Evolutionary conservation across 2,113 vertebrate species (phyloP).

Genomic region (Aspidoscelis tigris): DNA sequence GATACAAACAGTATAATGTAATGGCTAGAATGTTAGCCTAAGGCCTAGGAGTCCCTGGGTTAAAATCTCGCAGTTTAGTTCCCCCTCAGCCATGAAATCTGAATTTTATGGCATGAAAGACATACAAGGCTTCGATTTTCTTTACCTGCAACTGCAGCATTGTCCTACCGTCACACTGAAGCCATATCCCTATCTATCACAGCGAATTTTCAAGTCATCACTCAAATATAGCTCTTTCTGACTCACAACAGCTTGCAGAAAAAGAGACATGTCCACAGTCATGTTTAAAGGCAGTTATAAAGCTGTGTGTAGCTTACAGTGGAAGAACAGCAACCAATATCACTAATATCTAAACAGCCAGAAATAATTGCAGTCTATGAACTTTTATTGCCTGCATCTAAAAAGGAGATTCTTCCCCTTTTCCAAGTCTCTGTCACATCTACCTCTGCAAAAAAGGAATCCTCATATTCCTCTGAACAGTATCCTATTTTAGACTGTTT

Average conservation of each 20-base stretch:
- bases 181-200: no score
- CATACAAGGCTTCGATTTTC: no score
- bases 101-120: no score
- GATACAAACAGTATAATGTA: no score
- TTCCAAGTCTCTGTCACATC: not conserved
- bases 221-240: not conserved
- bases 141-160: no score
- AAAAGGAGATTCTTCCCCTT: not conserved
- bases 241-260: not conserved
- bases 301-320: not conserved
- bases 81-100: no score
- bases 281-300: not conserved
- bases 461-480: not conserved
- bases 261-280: not conserved
- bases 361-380: not conserved
- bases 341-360: not conserved
- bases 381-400: not conserved
- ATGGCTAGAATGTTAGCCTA: no score
- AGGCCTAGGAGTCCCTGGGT: no score
- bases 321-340: not conserved
- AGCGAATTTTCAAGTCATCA: not conserved
- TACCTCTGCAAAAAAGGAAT: not conserved
- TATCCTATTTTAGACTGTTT: no score
- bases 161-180: no score
- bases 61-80: no score